These are phyloP conservation scores for Aurelia aurita DNA, from an alignment of 30 jellyfish, hydroid and myxozoan species.

Conservation along the genomic window DNA sequence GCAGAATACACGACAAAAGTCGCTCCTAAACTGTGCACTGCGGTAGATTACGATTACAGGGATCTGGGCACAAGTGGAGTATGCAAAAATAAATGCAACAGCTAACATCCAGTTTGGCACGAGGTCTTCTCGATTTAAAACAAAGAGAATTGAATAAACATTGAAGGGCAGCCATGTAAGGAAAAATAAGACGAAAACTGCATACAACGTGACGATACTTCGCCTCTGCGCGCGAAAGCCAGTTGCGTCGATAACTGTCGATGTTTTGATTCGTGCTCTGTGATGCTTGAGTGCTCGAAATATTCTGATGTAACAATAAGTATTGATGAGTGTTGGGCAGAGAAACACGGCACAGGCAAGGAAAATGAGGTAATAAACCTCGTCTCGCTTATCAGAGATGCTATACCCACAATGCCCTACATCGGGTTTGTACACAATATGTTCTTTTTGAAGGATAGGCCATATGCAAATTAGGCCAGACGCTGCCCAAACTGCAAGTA, in stretches of 20 bases:
- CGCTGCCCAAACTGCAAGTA: constrained; percentile 40
- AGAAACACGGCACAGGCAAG: constrained; percentile 51
- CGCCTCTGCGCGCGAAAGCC: constrained; percentile 66
- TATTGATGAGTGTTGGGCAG: constrained; percentile 73
- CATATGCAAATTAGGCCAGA: constrained; percentile 50
- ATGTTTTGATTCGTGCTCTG: constrained; percentile 44
- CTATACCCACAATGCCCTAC: constrained; percentile 77
- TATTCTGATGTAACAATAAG: constrained; percentile 36
- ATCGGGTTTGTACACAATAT: constrained; percentile 57
- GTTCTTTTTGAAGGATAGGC: constrained; percentile 52
- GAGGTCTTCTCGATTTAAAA: constrained; percentile 38
- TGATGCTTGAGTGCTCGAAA: constrained; percentile 62
- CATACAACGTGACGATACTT: constrained; percentile 59
- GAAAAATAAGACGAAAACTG: constrained; percentile 55
- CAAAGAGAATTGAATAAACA: constrained; percentile 64
- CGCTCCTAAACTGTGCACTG: constrained; percentile 46
- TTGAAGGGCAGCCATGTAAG: constrained; percentile 85
- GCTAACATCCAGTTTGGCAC: constrained; percentile 56
- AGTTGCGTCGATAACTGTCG: constrained; percentile 49
- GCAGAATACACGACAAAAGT: constrained; percentile 1
- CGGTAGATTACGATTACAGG: constrained; percentile 75
- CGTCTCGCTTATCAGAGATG: constrained; percentile 12
- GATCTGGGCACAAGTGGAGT: constrained; percentile 72
- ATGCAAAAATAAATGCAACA: constrained; percentile 67
- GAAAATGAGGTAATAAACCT: constrained; percentile 20